Percentiles rank a stretch among this genome's conserved stretches.
Evolutionary conservation across 2,888 invertebrate genomes (phyloP).

Genomic region (Xanthia icteritia): DNA sequence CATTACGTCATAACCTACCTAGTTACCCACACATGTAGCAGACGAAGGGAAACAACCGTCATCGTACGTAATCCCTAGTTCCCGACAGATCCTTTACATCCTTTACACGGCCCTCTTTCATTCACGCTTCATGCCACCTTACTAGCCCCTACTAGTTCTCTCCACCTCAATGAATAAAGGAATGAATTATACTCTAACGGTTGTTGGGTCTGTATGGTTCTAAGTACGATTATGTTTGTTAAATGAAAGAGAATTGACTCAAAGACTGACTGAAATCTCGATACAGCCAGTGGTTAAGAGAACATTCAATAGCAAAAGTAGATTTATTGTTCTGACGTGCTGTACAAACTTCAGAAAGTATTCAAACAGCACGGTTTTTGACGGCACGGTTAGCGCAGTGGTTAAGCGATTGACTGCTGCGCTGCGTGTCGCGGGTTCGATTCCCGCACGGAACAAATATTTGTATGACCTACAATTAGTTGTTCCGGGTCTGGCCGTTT

Average conservation of each 20-base stretch:
- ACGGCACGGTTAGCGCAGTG: too few relatives aligned
- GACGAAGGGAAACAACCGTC: slow-evolving; percentile 45
- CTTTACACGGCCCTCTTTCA: slow-evolving; percentile 49
- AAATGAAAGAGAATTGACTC: neutral
- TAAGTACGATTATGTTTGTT: neutral
- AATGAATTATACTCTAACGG: slow-evolving; percentile 48
- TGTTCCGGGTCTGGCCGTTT: too few relatives aligned
- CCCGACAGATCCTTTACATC: slow-evolving; percentile 53
- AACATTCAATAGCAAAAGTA: neutral
- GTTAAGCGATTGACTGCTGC: too few relatives aligned
- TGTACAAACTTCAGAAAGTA: neutral
- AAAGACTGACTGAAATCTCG: neutral
- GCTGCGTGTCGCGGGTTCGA: too few relatives aligned
- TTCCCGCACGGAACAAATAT: too few relatives aligned
- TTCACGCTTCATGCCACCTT: slow-evolving; percentile 60
- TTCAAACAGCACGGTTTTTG: too few relatives aligned
- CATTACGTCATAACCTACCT: slow-evolving; percentile 3
- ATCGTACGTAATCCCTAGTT: slow-evolving; percentile 60
- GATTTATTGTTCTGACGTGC: neutral
- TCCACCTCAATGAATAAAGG: slow-evolving; percentile 56
- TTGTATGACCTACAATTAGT: too few relatives aligned
- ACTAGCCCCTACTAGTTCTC: slow-evolving; percentile 55
- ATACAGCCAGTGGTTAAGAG: neutral
- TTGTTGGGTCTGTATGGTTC: slow-evolving; percentile 9
- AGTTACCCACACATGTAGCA: slow-evolving; percentile 9